A percentile compares a stretch with the other conserved stretches of the same genome.
These are phyloP conservation scores for Nasua narica DNA, from an alignment of 2,797 vertebrate species.

Conservation along the genomic window DNA sequence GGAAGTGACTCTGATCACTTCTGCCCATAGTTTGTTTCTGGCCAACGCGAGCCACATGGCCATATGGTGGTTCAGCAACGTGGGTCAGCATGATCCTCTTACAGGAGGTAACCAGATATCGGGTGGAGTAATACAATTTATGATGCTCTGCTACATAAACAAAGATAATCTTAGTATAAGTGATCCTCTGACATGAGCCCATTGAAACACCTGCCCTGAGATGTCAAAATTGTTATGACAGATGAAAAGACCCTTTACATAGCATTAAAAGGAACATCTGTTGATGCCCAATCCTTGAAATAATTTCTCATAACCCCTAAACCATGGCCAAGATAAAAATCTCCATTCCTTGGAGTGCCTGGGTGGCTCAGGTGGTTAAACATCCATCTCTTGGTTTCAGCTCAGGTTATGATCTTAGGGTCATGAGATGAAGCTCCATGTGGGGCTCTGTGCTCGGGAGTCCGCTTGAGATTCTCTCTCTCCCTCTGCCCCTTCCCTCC, in stretches of 20 bases:
- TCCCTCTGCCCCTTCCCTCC: not conserved
- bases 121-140: not conserved
- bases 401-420: not conserved
- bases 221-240: not conserved
- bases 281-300: not conserved
- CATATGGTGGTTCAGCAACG: not conserved
- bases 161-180: not conserved
- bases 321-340: not conserved
- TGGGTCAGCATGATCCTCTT: not conserved
- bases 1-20: not conserved
- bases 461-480: not conserved
- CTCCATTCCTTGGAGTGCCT: not conserved
- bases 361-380: not conserved
- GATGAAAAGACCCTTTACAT: not conserved
- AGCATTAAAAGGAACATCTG: not conserved
- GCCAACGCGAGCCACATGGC: not conserved
- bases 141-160: not conserved
- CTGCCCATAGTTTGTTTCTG: not conserved
- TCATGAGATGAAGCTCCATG: not conserved
- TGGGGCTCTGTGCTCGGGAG: not conserved
- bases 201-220: not conserved
- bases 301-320: slow-evolving; percentile 9
- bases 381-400: not conserved
- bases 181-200: not conserved
- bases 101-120: not conserved